Conservation (phyloP, 2,113 vertebrate genomes). For the Danionella cerebrum region DNA sequence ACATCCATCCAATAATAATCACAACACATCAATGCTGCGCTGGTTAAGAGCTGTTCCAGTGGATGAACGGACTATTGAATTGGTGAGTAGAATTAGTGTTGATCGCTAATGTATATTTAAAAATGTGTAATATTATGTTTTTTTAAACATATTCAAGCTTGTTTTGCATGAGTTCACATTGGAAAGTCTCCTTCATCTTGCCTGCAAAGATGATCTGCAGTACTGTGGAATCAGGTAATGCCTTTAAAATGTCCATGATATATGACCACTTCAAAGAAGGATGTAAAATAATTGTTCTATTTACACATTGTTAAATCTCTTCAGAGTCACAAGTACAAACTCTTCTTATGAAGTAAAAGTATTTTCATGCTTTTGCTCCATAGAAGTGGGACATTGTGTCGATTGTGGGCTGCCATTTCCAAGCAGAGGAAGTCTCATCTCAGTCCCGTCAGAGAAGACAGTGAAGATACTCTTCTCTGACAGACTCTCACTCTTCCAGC, state of each 20-base stretch:
- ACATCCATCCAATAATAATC: constrained; percentile 9
- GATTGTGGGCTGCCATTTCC: constrained; percentile 73
- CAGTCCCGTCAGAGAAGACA: constrained; percentile 40
- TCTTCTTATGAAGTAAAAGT: background rate
- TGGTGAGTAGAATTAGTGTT: constrained; percentile 42
- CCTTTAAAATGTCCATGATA: too few species aligned
- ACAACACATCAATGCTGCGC: constrained; percentile 47
- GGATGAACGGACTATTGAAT: constrained; percentile 58
- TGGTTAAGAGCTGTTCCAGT: constrained; percentile 62
- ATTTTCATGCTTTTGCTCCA: constrained; percentile 15
- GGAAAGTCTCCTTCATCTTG: constrained; percentile 64
- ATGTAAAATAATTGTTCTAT: too few species aligned
- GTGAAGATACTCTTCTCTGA: constrained; percentile 53
- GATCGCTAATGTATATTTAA: background rate
- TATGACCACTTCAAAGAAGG: too few species aligned
- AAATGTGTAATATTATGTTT: background rate
- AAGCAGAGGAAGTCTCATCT: constrained; percentile 50
- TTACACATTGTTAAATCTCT: too few species aligned
- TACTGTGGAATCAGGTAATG: constrained; percentile 71
- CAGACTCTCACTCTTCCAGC: background rate
- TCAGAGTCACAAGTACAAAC: too few species aligned
- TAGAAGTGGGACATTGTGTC: constrained; percentile 75
- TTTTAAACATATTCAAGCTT: constrained; percentile 58
- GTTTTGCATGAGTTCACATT: constrained; percentile 73
- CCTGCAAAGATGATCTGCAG: constrained; percentile 74